Evolutionary conservation across 1,140 invertebrate species (phyloP), one percentile per base, ranked within the genome.

Genomic region (Dendrolimus punctatus): DNA sequence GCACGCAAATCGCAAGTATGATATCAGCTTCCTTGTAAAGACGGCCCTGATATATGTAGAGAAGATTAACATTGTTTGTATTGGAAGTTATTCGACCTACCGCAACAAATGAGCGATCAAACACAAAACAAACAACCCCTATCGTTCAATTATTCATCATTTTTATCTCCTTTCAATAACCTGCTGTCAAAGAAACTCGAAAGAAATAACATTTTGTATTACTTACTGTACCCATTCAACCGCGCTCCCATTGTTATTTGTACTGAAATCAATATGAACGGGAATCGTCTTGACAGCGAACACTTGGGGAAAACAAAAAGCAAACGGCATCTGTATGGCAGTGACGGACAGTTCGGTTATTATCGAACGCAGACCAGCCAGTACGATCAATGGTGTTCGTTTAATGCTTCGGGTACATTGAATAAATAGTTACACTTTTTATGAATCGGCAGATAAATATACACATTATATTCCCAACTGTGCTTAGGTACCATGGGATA

Each of bases 341-440:
- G 9, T 51, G 57, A 51, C 39, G 48, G 52, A 54, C 49, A 49
- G 42, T 45, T 46, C 6, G 52, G 57, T 59, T 59, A 55, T 55
- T 59, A 45, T 57, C 36, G n/a, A 39, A 45, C 39, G 23, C 8
- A 9, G 39, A 39, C 44, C 9, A 46, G 36, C 43, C 43, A 42
- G 37, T 5, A 23, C 23, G 23, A 23, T 23, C 23, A 23, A 3
- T 23, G 23, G 23, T 23, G 23, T 23, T 23, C 23, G 23, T 23
- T 2, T 23, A 23, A 23, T 23, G 23, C 39, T 10, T 9, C n/a
- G 40, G 39, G n/a, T 39, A n/a, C 42, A 43, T 43, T 43, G 10
- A 43, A 43, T 7, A 7, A 43, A 43, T 9, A 43, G 23, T 23
- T 3, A 23, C 3, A 43, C 5, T 43, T 43, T 23, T 23, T 23